Conservation (phyloP, 2,888 invertebrate genomes). For the Oeneis ivallda region DNA sequence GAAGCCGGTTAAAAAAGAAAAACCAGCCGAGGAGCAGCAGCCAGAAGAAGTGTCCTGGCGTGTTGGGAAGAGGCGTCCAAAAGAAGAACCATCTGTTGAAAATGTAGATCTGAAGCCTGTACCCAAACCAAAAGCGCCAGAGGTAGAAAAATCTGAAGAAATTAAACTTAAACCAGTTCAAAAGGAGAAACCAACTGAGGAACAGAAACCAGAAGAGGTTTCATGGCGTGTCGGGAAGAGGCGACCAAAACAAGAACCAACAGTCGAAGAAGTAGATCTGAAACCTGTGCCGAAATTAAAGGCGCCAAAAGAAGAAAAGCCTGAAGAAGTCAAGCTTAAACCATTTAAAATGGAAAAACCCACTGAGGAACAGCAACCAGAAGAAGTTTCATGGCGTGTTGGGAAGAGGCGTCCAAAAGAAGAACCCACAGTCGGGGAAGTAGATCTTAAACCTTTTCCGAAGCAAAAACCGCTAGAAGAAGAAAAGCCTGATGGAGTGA, state of each 20-base stretch:
- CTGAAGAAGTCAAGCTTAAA: slow-evolving; percentile 53
- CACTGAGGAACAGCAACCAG: slow-evolving; percentile 49
- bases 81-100: slow-evolving; percentile 57
- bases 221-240: slow-evolving; percentile 53
- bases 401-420: slow-evolving; percentile 53
- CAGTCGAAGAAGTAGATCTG: slow-evolving; percentile 54
- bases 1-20: slow-evolving; percentile 46
- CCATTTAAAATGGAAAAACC: slow-evolving; percentile 36
- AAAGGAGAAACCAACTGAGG: slow-evolving; percentile 46
- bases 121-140: slow-evolving; percentile 39
- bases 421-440: slow-evolving; percentile 49
- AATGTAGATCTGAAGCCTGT: slow-evolving; percentile 67
- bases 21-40: slow-evolving; percentile 41
- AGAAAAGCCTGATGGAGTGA: slow-evolving; percentile 40
- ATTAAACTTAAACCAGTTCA: slow-evolving; percentile 27
- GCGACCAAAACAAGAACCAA: slow-evolving; percentile 57
- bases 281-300: slow-evolving; percentile 29
- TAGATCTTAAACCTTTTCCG: too few relatives aligned
- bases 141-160: slow-evolving; percentile 42
- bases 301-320: slow-evolving; percentile 46
- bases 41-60: slow-evolving; percentile 55
- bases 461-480: slow-evolving; percentile 38
- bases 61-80: slow-evolving; percentile 49
- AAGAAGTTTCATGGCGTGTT: slow-evolving; percentile 48
- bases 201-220: slow-evolving; percentile 56